Conservation (phyloP, 2,888 invertebrate species). For the Tachina lurida region DNA sequence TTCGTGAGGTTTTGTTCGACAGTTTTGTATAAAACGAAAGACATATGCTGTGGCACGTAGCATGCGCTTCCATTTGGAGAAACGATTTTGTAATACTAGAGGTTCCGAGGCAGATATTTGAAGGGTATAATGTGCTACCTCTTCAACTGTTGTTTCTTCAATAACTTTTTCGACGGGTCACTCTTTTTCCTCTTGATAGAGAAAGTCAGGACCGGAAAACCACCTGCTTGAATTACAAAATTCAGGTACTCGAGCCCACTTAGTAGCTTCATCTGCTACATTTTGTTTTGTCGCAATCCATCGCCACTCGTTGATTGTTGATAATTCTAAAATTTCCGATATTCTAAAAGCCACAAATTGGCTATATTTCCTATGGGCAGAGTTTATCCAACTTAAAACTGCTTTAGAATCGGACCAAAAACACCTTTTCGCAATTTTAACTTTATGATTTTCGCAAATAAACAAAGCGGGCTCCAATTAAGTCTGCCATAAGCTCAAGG, state of each 20-base stretch:
- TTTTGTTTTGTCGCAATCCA: constrained; percentile 52
- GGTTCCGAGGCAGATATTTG: constrained; percentile 2
- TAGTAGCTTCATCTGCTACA: constrained; percentile 54
- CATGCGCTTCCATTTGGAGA: constrained; percentile 55
- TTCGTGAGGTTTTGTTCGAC: not conserved
- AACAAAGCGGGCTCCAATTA: constrained; percentile 33
- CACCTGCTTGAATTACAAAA: constrained; percentile 38
- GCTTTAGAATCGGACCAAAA: constrained; percentile 21
- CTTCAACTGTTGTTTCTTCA: constrained; percentile 14
- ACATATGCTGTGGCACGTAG: constrained; percentile 40
- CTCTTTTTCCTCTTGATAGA: constrained; percentile 14
- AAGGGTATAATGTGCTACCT: not conserved
- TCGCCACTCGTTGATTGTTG: constrained; percentile 28
- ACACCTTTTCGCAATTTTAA: constrained; percentile 8
- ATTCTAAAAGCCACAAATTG: constrained; percentile 14
- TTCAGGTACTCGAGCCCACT: constrained; percentile 11
- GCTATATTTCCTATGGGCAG: not conserved
- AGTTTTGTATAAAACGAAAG: constrained; percentile 51
- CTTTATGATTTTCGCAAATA: constrained; percentile 6
- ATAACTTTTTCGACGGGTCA: constrained; percentile 17
- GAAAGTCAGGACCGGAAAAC: constrained; percentile 46
- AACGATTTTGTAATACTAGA: constrained; percentile 17
- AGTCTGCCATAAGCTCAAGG: constrained; percentile 39
- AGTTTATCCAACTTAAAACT: not conserved
- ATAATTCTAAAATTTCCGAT: constrained; percentile 36